These are phyloP conservation scores for Cartodere bifasciata DNA, from an alignment of 2,888 invertebrate species.

Conservation along the genomic window DNA sequence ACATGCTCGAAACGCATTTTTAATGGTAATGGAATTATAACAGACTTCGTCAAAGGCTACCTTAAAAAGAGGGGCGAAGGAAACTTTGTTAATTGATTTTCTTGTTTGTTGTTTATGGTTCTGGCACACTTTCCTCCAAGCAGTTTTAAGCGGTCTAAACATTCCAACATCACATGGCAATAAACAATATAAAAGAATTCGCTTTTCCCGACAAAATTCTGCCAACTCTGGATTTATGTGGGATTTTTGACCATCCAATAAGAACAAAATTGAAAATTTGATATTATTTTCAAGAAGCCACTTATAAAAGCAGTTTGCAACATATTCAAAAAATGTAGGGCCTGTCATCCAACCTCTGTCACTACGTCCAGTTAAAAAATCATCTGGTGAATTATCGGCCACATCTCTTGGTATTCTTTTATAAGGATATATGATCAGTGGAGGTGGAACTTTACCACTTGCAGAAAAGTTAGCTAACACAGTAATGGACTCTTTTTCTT, in stretches of 20 bases:
- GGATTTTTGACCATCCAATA: no score
- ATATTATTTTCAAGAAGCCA: no score
- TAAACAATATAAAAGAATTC: no score
- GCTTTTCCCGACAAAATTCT: no score
- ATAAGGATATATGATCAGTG: slow-evolving; percentile 8
- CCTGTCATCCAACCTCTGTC: not conserved
- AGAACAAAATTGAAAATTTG: no score
- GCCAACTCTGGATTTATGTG: no score
- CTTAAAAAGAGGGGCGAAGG: slow-evolving; percentile 3
- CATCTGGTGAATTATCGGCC: not conserved
- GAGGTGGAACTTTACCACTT: slow-evolving; percentile 6
- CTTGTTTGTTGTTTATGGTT: slow-evolving; percentile 2
- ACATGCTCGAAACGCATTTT: no score
- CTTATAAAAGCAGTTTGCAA: no score
- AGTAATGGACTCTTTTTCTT: slow-evolving; percentile 6
- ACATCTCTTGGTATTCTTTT: not conserved
- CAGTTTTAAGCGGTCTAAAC: not conserved
- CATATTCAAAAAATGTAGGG: not conserved
- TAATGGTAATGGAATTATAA: no score
- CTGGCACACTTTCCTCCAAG: not conserved
- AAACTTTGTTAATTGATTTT: slow-evolving; percentile 1
- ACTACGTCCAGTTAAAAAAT: not conserved
- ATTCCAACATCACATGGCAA: slow-evolving; percentile 1
- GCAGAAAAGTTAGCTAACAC: slow-evolving; percentile 7
- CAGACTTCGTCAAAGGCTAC: slow-evolving; percentile 2